Base-by-base conservation (phyloP, 2,888 invertebrate species). In the Lingula anatina region DNA sequence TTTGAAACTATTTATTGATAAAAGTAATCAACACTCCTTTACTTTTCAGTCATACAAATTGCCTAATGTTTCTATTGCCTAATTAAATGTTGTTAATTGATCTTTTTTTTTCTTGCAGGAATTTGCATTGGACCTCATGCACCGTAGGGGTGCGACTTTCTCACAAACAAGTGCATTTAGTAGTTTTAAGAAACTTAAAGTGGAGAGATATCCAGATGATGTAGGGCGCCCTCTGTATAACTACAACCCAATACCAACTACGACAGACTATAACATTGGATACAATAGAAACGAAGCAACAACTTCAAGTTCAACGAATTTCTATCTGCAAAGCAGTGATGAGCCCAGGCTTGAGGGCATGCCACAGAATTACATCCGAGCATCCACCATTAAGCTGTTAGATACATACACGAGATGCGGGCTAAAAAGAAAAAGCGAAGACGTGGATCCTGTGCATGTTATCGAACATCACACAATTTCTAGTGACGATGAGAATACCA, bases 361-460 rank as follows among this genome's bases (percentile, higher is more conserved):
- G 57, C 60, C 82, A 67, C 81, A 81, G 66, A 82, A 81, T 65
- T 82, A 83, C 74, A 83, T 85, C 67, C 81, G 84, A 66, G 82
- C 85, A 53, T 84, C 85, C 57, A 83, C 85, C 62, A 84, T 85
- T 75, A 85, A 85, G 76, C 79, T 84, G 62, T 74, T 84, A 80
- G 84, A 85, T 73, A 83, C 83, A 55, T 85, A 85, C 74, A 84
- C 84, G 73, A 60, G 68, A 60, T 71, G 72, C 64, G 74, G 74
- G 46, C 59, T 73, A 60, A 76, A 75, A 62, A 67, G 75, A 50
- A 73, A 74, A 61, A 66, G 70, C 56, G 68, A 68, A 54, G 70
- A 70, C 40, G 59, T 60, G 45, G 59, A 64, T 46, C 69, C 65
- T 56, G 71, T 70, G 68, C 68, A 71, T 66, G 64, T 71, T 52